Percentiles rank a stretch among this genome's conserved stretches.
Evolutionary conservation across 2,113 vertebrate species (phyloP).

Genomic region (Catharus fuscescens): DNA sequence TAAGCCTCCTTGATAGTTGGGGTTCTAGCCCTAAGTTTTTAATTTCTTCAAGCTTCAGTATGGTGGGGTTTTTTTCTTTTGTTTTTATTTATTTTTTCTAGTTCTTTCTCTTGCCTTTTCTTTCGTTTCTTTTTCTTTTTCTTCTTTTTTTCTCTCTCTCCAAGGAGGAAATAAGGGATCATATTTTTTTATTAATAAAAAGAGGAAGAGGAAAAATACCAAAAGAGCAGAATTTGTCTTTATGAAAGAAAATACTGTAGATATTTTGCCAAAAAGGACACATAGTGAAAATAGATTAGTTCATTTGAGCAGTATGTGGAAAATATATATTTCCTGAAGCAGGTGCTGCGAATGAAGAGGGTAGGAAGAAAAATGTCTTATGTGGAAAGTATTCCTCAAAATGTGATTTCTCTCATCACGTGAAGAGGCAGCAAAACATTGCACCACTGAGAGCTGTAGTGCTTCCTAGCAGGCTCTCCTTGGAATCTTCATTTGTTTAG

Average conservation of each 20-base stretch:
- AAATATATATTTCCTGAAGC: slow-evolving; percentile 82
- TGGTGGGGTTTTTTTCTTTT: background rate
- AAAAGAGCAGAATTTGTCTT: slow-evolving; percentile 78
- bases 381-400: slow-evolving; percentile 76
- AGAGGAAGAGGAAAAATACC: slow-evolving; percentile 40
- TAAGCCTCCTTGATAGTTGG: background rate
- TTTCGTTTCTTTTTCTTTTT: background rate
- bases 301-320: slow-evolving; percentile 79
- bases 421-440: slow-evolving; percentile 73
- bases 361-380: slow-evolving; percentile 79
- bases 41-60: background rate
- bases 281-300: slow-evolving; percentile 84
- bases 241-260: slow-evolving; percentile 80
- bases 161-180: slow-evolving; percentile 51
- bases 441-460: slow-evolving; percentile 50
- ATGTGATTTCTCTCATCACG: slow-evolving; percentile 77
- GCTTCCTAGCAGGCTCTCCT: slow-evolving; percentile 54
- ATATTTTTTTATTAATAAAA: slow-evolving; percentile 70
- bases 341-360: slow-evolving; percentile 76
- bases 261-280: slow-evolving; percentile 82
- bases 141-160: background rate
- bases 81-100: background rate
- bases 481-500: slow-evolving; percentile 16
- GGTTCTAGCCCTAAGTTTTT: background rate
- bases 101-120: background rate